Conservation (phyloP, 2,113 vertebrate species). For the Labeo catla region DNA sequence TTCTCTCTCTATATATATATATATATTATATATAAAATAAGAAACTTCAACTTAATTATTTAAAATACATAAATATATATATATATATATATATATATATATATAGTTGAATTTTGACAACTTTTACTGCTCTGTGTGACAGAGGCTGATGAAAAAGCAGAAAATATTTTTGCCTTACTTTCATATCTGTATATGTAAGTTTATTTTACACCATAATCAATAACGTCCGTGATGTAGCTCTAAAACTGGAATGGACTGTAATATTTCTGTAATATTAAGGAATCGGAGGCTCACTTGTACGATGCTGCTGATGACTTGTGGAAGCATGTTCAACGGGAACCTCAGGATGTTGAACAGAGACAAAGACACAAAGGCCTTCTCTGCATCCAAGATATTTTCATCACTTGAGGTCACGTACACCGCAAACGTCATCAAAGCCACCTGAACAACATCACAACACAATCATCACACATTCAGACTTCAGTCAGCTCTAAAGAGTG, state of each 20-base stretch:
- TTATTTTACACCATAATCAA: not conserved
- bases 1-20: too few species aligned
- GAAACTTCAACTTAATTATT: too few species aligned
- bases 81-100: too few species aligned
- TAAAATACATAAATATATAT: too few species aligned
- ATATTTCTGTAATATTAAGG: not conserved
- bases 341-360: slow-evolving; percentile 92
- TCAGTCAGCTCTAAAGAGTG: not conserved
- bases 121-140: too few species aligned
- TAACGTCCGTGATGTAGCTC: not conserved
- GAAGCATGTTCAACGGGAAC: slow-evolving; percentile 88
- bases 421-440: slow-evolving; percentile 89
- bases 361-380: slow-evolving; percentile 94
- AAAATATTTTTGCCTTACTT: too few species aligned
- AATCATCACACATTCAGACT: not conserved
- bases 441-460: slow-evolving; percentile 73
- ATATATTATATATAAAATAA: too few species aligned
- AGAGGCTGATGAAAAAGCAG: too few species aligned
- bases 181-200: not conserved
- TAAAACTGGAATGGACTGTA: not conserved
- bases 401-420: slow-evolving; percentile 84
- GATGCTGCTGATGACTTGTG: slow-evolving; percentile 87
- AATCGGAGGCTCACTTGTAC: slow-evolving; percentile 79
- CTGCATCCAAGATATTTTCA: slow-evolving; percentile 86
- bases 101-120: too few species aligned